Conservation (phyloP, 30 jellyfish, hydroid and myxozoan species). For the Hydractinia symbiolongicarpus region DNA sequence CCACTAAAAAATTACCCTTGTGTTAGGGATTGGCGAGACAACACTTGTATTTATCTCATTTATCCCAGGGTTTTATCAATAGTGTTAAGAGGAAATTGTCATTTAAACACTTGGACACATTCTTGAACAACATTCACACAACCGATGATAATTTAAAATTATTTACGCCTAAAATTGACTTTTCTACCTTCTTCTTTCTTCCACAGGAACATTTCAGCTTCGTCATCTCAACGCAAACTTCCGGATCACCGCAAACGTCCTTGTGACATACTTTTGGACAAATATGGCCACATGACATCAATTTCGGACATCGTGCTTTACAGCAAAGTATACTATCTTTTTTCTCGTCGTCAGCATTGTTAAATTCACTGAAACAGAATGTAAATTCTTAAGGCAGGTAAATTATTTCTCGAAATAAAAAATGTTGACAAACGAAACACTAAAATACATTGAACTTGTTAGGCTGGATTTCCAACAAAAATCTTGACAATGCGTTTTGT, state of each 20-base stretch:
- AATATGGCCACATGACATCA: constrained; percentile 65
- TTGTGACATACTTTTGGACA: constrained; percentile 59
- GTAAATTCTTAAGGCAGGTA: background rate
- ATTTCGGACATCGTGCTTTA: constrained; percentile 58
- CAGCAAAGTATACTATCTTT: constrained; percentile 36
- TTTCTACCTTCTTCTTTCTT: constrained; percentile 61
- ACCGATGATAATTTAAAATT: too few species aligned
- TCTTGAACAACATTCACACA: too few species aligned
- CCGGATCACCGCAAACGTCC: constrained; percentile 50
- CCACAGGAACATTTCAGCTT: constrained; percentile 59
- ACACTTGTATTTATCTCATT: background rate
- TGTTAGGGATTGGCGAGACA: background rate
- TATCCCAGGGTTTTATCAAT: too few species aligned
- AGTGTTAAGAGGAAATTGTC: too few species aligned
- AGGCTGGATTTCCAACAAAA: too few species aligned
- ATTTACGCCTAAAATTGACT: too few species aligned
- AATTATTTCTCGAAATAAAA: background rate
- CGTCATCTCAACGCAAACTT: constrained; percentile 49
- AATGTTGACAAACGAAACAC: too few species aligned
- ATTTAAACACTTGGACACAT: too few species aligned
- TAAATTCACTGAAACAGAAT: constrained; percentile 17
- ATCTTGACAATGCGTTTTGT: too few species aligned
- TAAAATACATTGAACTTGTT: too few species aligned
- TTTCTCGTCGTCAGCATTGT: constrained; percentile 18
- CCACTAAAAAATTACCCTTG: background rate